Percentiles rank a stretch among this genome's conserved stretches.
phyloP scores from a whole-genome alignment of 1,140 invertebrate genomes.

The Dendrolimus kikuchii region DNA sequence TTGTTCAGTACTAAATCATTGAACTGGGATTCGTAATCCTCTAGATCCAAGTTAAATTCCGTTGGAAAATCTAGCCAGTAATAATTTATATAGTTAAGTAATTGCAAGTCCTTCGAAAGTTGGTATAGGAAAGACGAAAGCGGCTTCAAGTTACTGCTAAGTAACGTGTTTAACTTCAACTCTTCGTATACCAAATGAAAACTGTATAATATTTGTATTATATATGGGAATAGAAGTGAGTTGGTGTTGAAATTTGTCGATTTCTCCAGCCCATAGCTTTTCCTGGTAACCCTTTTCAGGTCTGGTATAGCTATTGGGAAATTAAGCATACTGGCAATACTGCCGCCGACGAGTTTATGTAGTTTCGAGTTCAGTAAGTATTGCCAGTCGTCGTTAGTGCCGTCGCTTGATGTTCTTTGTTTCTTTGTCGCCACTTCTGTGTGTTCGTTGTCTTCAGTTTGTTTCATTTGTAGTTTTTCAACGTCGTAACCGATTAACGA shows the following conservation, averaged over 20 bases:
- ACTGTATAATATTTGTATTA: slow-evolving; percentile 83
- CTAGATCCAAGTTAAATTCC: slow-evolving; percentile 62
- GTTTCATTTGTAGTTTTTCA: slow-evolving; percentile 72
- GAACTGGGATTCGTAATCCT: slow-evolving; percentile 64
- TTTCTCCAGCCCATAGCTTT: slow-evolving; percentile 35
- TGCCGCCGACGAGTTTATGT: slow-evolving; percentile 51
- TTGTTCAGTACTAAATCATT: slow-evolving; percentile 73
- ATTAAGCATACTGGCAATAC: slow-evolving; percentile 49
- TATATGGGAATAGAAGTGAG: slow-evolving; percentile 81
- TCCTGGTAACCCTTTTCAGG: slow-evolving; percentile 18
- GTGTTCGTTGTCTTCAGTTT: slow-evolving; percentile 62
- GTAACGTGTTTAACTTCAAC: slow-evolving; percentile 84
- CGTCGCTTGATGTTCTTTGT: slow-evolving; percentile 75
- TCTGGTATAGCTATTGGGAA: slow-evolving; percentile 28
- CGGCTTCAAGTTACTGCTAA: slow-evolving; percentile 78
- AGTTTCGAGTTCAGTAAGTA: slow-evolving; percentile 78
- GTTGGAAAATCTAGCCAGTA: slow-evolving; percentile 91
- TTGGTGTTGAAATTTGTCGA: slow-evolving; percentile 75
- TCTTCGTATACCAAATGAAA: slow-evolving; percentile 95
- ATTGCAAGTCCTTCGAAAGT: slow-evolving; percentile 83
- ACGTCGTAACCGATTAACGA: slow-evolving; percentile 84
- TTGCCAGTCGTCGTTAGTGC: slow-evolving; percentile 84
- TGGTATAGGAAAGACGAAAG: slow-evolving; percentile 85
- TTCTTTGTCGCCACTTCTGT: slow-evolving; percentile 73
- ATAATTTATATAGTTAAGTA: slow-evolving; percentile 82